Base-by-base conservation (phyloP, 2,888 invertebrate genomes). In the Fabriciana adippe region DNA sequence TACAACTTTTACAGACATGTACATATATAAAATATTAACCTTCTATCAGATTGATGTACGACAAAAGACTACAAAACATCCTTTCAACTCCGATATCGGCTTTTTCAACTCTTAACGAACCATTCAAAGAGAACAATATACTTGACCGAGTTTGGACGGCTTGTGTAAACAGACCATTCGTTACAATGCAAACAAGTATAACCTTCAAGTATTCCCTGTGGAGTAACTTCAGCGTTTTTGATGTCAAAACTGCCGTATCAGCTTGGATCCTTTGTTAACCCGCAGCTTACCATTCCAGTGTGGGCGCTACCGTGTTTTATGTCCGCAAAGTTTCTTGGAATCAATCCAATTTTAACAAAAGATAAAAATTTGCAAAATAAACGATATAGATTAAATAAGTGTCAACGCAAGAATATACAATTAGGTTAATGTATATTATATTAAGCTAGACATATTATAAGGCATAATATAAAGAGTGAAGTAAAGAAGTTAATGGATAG, bases 281-380 rank as follows among this genome's bases (percentile, higher is more conserved):
- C 73, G 73, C 67, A 74, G 76, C 76, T 79, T 78, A 81, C 81
- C 76, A 78, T 81, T 79, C 75, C 75, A 78, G 78, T 81, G 82
- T 75, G 79, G 78, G 81, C 78, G 77, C 73, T 81, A 86, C 81
- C 85, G 81, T 84, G 85, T 86, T 87, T 83, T 72, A 68, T 72
- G 70, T 79, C 79, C 80, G 75, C 74, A 71, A 83, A 88, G 78
- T 88, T 87, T 83, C 82, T 89, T 90, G 90, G 89, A 87, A 74
- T 79, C 74, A 72, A 80, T 89, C 89, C 90, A 89, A 82, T 73
- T 74, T 80, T 78, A 79, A 73, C 77, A 72, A 69, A n/a, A 77
- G 74, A 78, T 78, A 78, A 84, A 83, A 84, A 85, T 82, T 79
- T 69, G 60, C 77, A 83, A 83, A 72, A 51, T 35, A 2, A 5